Evolutionary conservation across 1,140 invertebrate genomes (phyloP).

Genomic region (Cyrtorhinus lividipennis): DNA sequence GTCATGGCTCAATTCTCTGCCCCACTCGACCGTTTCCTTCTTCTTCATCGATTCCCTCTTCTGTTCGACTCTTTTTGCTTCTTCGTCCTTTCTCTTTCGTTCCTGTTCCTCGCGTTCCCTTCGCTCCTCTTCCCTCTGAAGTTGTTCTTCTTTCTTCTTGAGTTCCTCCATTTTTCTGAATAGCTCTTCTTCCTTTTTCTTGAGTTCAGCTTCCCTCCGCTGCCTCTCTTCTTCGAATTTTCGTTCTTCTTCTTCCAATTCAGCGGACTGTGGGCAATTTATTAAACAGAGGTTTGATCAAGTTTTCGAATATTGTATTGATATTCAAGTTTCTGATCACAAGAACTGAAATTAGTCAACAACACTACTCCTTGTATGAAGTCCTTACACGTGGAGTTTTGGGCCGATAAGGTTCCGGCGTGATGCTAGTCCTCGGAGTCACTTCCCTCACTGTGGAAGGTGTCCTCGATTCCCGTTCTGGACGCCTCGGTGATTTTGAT

Average conservation of each 20-base stretch:
- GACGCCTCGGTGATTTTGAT: not conserved
- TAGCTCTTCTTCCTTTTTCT: conserved; percentile 7
- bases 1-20: conserved; percentile 25
- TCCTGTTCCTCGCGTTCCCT: not conserved
- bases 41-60: not conserved
- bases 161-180: not conserved
- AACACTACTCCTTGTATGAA: too few relatives aligned
- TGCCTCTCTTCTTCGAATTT: conserved; percentile 4
- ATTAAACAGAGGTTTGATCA: too few relatives aligned
- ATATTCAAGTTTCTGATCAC: too few relatives aligned
- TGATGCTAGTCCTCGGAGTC: not conserved
- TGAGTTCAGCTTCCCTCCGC: conserved; percentile 1
- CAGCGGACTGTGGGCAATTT: too few relatives aligned
- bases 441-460: not conserved
- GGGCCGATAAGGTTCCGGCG: not conserved
- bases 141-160: not conserved
- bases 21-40: conserved; percentile 5
- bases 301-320: too few relatives aligned
- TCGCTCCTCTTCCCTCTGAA: not conserved
- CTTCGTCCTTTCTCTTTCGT: not conserved
- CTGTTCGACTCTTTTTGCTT: conserved; percentile 14
- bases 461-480: conserved; percentile 4
- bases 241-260: not conserved
- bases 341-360: too few relatives aligned
- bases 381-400: not conserved